These are phyloP conservation scores for Gambusia affinis DNA, from an alignment of 2,113 vertebrate genomes.

Conservation along the genomic window DNA sequence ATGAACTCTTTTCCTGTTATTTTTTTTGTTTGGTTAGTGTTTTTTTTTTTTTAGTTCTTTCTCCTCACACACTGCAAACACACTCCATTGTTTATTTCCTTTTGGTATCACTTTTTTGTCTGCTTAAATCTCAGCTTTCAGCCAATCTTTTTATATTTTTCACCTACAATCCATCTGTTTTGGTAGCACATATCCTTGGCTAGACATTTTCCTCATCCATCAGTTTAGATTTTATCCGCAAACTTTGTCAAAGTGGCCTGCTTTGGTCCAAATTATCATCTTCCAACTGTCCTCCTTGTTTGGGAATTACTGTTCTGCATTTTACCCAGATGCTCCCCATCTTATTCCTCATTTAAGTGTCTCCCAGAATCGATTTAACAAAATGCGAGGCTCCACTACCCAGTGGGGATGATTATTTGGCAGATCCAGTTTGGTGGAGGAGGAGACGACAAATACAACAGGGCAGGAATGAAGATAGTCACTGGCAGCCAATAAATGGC, in stretches of 20 bases:
- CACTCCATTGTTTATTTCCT: background rate
- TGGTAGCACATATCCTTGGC: slow-evolving; percentile 16
- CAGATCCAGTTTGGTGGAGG: slow-evolving; percentile 59
- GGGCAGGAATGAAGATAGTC: slow-evolving; percentile 59
- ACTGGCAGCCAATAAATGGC: slow-evolving; percentile 73
- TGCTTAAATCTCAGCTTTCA: slow-evolving; percentile 4
- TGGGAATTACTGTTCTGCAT: slow-evolving; percentile 33
- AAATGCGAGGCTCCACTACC: slow-evolving; percentile 70
- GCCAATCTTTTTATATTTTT: slow-evolving; percentile 29
- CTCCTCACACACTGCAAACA: background rate
- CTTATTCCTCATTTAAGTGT: slow-evolving; percentile 49
- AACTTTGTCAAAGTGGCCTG: slow-evolving; percentile 28
- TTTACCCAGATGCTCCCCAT: slow-evolving; percentile 35
- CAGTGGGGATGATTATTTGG: slow-evolving; percentile 63
- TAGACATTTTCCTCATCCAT: slow-evolving; percentile 35
- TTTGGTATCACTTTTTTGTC: background rate
- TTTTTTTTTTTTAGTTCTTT: background rate
- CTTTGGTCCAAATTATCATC: slow-evolving; percentile 25
- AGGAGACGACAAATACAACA: slow-evolving; percentile 64
- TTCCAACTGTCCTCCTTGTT: slow-evolving; percentile 46
- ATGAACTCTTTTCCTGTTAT: background rate
- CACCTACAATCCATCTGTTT: slow-evolving; percentile 43
- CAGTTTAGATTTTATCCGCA: slow-evolving; percentile 24
- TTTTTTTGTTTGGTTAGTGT: background rate
- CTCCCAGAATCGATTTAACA: slow-evolving; percentile 66